Evolutionary conservation across 2,797 vertebrate species (phyloP).

Genomic region (Epinephelus awoara): DNA sequence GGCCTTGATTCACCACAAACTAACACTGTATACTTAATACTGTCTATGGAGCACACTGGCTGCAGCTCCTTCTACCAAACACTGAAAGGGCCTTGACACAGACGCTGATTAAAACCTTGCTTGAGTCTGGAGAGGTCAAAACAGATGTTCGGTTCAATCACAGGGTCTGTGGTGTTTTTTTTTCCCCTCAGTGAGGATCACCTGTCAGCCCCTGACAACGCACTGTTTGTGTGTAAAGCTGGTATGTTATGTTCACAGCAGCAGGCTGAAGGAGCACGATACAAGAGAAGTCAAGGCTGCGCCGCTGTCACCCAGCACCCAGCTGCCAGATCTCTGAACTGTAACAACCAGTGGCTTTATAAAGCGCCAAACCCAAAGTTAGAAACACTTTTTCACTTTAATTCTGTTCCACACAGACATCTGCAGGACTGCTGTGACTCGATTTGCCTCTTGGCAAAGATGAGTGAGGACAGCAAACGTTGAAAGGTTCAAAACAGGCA

Average conservation of each 20-base stretch:
- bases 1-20: conserved; percentile 37
- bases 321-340: conserved; percentile 71
- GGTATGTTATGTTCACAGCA: conserved; percentile 53
- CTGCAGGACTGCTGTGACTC: no score
- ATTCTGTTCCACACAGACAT: neutral
- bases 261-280: conserved; percentile 49
- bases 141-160: conserved; percentile 81
- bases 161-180: conserved; percentile 34
- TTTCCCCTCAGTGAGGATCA: conserved; percentile 64
- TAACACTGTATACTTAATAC: conserved; percentile 21
- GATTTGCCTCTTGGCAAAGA: no score
- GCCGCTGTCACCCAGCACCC: conserved; percentile 57
- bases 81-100: conserved; percentile 40
- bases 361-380: conserved; percentile 16
- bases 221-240: conserved; percentile 62
- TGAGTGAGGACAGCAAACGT: no score
- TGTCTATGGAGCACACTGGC: conserved; percentile 29
- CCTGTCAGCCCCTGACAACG: conserved; percentile 79
- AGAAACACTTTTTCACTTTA: conserved; percentile 17
- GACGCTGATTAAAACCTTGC: conserved; percentile 51
- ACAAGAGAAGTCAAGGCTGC: conserved; percentile 72
- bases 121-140: conserved; percentile 37
- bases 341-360: conserved; percentile 20
- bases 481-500: no score
- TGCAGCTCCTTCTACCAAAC: conserved; percentile 18